Conservation (phyloP, 1,140 invertebrate species). For the Venturia canescens region DNA sequence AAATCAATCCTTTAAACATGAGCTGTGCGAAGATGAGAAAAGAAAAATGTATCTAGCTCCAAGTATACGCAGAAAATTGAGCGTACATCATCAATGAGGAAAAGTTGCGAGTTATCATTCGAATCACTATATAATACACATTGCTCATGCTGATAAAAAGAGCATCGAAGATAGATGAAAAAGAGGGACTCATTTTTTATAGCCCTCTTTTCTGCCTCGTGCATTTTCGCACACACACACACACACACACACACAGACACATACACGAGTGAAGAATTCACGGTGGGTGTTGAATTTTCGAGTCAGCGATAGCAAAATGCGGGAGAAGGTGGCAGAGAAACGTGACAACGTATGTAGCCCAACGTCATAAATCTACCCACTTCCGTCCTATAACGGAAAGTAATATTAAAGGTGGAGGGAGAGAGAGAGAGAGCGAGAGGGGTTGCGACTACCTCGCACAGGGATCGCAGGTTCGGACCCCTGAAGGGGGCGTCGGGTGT, state of each 20-base stretch:
- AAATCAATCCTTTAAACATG: no score
- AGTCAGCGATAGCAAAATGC: neutral
- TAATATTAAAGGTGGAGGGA: conserved; percentile 65
- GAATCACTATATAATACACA: neutral
- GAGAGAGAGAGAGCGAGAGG: neutral
- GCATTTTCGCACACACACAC: no score
- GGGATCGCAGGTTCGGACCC: neutral
- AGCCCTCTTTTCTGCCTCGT: neutral
- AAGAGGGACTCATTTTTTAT: neutral
- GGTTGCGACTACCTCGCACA: neutral
- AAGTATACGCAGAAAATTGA: neutral
- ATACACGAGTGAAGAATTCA: neutral
- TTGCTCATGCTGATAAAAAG: neutral
- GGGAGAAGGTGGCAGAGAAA: neutral
- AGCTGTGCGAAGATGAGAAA: neutral
- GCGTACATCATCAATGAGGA: neutral
- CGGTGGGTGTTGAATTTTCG: conserved; percentile 21
- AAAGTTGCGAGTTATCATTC: neutral
- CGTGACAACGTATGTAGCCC: conserved; percentile 56
- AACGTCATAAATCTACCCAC: conserved; percentile 66
- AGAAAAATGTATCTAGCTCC: neutral
- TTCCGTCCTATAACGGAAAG: conserved; percentile 66
- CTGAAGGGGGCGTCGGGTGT: conserved; percentile 39
- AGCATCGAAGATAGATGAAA: neutral
- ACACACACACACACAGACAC: no score